Evolutionary conservation across 23 tunicate species (phyloP).

Genomic region (Styela clava): DNA sequence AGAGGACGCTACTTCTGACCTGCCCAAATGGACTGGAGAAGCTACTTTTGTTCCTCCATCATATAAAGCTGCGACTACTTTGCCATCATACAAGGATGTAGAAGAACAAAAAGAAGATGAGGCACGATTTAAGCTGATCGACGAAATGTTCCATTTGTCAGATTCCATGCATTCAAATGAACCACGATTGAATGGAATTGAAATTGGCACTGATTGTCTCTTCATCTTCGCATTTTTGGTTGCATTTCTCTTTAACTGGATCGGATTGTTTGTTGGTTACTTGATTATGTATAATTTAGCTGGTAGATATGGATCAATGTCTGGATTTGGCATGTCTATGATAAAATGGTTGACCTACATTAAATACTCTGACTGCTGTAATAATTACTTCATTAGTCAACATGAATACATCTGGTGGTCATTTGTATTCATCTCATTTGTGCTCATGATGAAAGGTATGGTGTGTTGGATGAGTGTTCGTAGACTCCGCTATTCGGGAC

Average conservation of each 20-base stretch:
- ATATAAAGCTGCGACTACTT: conserved; percentile 43
- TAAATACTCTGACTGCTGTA: conserved; percentile 31
- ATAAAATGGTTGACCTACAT: conserved; percentile 41
- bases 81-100: conserved; percentile 55
- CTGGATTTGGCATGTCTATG: conserved; percentile 66
- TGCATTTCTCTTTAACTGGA: conserved; percentile 63
- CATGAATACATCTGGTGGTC: conserved; percentile 51
- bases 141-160: conserved; percentile 12
- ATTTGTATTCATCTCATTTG: not conserved
- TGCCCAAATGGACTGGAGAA: not conserved
- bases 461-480: conserved; percentile 51
- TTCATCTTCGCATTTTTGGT: conserved; percentile 41
- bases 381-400: conserved; percentile 23
- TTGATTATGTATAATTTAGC: conserved; percentile 50
- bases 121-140: conserved; percentile 27
- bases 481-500: conserved; percentile 28
- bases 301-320: conserved; percentile 54
- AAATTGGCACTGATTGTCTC: conserved; percentile 53
- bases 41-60: conserved; percentile 27
- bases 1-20: not conserved
- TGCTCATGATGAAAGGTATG: conserved; percentile 44
- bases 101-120: conserved; percentile 41
- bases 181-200: conserved; percentile 36
- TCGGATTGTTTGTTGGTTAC: conserved; percentile 66
- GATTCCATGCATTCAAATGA: conserved; percentile 24